Evolutionary conservation across 30 jellyfish, hydroid and myxozoan genomes (phyloP).

Genomic region (Rhopilema esculentum): DNA sequence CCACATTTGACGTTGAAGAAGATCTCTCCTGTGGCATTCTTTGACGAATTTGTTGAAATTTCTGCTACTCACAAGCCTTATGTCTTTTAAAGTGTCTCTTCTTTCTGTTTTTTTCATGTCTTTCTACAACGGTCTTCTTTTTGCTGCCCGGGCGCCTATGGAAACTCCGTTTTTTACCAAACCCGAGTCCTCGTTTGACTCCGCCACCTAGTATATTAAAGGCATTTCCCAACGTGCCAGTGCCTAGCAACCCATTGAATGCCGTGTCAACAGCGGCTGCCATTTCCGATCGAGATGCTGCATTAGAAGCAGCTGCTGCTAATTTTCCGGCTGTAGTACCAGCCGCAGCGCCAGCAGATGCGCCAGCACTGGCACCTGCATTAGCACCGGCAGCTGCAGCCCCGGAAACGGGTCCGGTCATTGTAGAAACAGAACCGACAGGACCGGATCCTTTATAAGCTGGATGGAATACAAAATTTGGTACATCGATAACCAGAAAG

Average conservation of each 20-base stretch:
- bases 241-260: constrained; percentile 62
- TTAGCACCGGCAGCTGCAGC: constrained; percentile 67
- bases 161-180: constrained; percentile 66
- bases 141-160: constrained; percentile 66
- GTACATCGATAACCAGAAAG: no score
- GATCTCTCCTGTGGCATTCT: not conserved
- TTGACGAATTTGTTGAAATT: constrained; percentile 7
- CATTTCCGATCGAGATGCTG: constrained; percentile 66
- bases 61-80: constrained; percentile 75
- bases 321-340: constrained; percentile 59
- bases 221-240: constrained; percentile 67
- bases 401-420: constrained; percentile 75
- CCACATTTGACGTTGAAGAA: not conserved
- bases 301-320: constrained; percentile 48
- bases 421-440: constrained; percentile 87
- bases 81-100: constrained; percentile 42
- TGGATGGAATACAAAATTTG: constrained; percentile 10
- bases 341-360: constrained; percentile 62
- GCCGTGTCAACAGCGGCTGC: constrained; percentile 70
- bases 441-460: constrained; percentile 95
- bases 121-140: constrained; percentile 42
- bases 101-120: constrained; percentile 19
- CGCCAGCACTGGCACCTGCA: constrained; percentile 54
- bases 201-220: constrained; percentile 64
- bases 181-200: constrained; percentile 46